These are phyloP conservation scores for Plebejus argus DNA, from an alignment of 2,888 invertebrate species.

Conservation along the genomic window DNA sequence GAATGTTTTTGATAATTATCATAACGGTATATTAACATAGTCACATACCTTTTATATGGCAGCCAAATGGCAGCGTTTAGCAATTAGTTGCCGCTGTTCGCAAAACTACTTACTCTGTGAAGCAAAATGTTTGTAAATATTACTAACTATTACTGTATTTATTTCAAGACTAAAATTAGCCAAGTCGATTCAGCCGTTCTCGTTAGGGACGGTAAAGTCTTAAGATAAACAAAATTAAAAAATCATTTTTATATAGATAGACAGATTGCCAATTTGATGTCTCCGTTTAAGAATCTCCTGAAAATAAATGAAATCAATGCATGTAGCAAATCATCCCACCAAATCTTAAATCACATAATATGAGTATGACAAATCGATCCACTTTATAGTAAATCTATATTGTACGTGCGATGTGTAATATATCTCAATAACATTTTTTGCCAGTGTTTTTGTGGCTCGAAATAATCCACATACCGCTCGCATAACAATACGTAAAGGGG, in stretches of 20 bases:
- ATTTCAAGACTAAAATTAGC: too few species aligned
- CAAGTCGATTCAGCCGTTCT: too few species aligned
- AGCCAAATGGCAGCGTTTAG: slow-evolving; percentile 14
- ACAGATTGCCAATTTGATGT: background rate
- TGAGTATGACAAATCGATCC: background rate
- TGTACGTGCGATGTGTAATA: background rate
- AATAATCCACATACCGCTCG: slow-evolving; percentile 32
- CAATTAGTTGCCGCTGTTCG: slow-evolving; percentile 2
- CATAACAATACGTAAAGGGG: slow-evolving; percentile 37
- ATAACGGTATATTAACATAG: slow-evolving; percentile 28
- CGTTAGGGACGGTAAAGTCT: too few species aligned
- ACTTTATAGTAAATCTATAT: slow-evolving; percentile 1
- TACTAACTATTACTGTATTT: background rate
- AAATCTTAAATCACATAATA: background rate
- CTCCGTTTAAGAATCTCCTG: background rate
- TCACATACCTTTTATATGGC: slow-evolving; percentile 26
- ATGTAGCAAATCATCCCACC: background rate
- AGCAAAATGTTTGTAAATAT: background rate
- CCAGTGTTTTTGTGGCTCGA: slow-evolving; percentile 32
- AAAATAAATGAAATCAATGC: background rate
- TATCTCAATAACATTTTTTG: slow-evolving; percentile 20
- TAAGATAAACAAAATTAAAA: too few species aligned
- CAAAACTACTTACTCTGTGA: background rate
- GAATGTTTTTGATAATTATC: slow-evolving; percentile 13
- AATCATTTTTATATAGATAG: too few species aligned